These are phyloP conservation scores for Cavia aperea DNA, from an alignment of 2,113 vertebrate species.

Conservation along the genomic window DNA sequence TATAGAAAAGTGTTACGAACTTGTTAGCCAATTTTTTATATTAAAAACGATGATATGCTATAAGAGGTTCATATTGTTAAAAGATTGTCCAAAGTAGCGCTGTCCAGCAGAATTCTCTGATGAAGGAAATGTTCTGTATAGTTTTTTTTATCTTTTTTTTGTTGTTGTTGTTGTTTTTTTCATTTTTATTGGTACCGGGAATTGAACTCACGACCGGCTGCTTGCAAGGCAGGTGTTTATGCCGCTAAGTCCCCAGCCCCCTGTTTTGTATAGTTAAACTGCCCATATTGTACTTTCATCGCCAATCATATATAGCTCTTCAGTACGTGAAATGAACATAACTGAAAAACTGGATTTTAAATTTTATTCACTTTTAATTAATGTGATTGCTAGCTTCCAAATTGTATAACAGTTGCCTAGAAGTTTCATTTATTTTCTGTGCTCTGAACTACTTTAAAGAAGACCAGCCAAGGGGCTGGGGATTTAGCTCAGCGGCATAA, in stretches of 20 bases:
- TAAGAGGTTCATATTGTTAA: neutral
- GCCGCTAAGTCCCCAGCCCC: no score
- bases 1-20: neutral
- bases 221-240: no score
- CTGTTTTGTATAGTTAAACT: neutral
- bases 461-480: no score
- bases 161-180: no score
- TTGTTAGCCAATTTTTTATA: neutral
- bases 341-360: neutral
- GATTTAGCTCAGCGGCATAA: no score
- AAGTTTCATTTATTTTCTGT: neutral
- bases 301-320: neutral
- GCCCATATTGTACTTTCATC: neutral
- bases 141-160: no score
- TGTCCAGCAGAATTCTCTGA: neutral
- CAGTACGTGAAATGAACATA: neutral
- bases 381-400: neutral
- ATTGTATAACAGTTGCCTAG: neutral
- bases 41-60: neutral
- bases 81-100: neutral
- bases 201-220: no score
- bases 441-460: neutral
- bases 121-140: neutral
- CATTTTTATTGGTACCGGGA: no score
- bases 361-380: constrained; percentile 15